These are phyloP conservation scores for Tachina lurida DNA, from an alignment of 2,888 invertebrate genomes.

Conservation along the genomic window DNA sequence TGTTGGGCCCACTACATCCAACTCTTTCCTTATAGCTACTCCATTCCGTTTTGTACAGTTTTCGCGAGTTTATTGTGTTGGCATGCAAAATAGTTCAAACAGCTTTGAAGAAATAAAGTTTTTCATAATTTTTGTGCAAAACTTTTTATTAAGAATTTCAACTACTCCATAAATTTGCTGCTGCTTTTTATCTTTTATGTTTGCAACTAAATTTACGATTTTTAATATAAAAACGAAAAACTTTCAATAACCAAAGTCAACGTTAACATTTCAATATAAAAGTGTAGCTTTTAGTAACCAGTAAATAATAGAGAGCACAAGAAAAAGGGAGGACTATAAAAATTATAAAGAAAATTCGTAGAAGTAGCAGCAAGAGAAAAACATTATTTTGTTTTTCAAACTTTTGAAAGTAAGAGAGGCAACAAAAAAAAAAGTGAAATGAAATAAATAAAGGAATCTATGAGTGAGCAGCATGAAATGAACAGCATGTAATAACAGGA, in stretches of 20 bases:
- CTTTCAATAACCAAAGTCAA: slow-evolving; percentile 70
- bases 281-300: slow-evolving; percentile 59
- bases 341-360: not conserved
- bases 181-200: slow-evolving; percentile 2
- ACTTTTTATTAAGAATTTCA: slow-evolving; percentile 29
- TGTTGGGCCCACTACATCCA: no score
- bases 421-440: not conserved
- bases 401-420: slow-evolving; percentile 22
- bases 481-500: slow-evolving; percentile 47
- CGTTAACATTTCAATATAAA: slow-evolving; percentile 65
- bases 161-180: slow-evolving; percentile 8
- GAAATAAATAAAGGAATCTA: not conserved
- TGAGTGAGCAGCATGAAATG: slow-evolving; percentile 29
- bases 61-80: not conserved
- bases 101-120: slow-evolving; percentile 20
- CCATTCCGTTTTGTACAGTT: not conserved
- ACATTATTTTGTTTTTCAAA: slow-evolving; percentile 16
- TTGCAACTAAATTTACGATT: slow-evolving; percentile 64
- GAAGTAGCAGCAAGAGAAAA: slow-evolving; percentile 8
- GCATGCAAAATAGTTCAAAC: slow-evolving; percentile 46
- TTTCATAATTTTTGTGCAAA: slow-evolving; percentile 26
- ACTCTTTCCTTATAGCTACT: not conserved
- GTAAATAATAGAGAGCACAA: slow-evolving; percentile 54
- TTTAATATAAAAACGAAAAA: slow-evolving; percentile 62
- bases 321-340: not conserved